Evolutionary conservation across 1,140 invertebrate genomes (phyloP).

Genomic region (Chelonus insularis): DNA sequence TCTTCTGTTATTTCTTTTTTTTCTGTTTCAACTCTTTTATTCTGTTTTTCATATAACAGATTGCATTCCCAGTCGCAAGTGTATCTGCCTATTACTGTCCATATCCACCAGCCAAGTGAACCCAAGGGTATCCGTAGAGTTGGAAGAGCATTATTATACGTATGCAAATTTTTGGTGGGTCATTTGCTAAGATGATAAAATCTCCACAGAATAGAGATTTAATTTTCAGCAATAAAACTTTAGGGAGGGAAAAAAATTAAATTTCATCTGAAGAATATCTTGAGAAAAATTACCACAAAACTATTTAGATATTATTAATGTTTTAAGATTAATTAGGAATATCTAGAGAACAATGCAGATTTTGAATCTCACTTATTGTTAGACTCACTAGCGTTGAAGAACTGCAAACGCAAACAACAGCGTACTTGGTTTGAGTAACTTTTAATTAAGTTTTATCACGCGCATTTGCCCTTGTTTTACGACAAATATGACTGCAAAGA

Average conservation of each 20-base stretch:
- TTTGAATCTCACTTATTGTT: neutral
- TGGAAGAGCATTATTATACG: neutral
- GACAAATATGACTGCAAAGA: neutral
- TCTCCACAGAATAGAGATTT: neutral
- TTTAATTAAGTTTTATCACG: conserved; percentile 4
- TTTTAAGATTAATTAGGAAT: neutral
- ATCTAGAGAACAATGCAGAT: neutral
- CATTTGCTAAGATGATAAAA: conserved; percentile 11
- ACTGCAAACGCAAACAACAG: neutral
- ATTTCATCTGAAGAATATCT: too few species aligned
- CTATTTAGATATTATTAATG: too few species aligned
- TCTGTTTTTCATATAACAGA: conserved; percentile 1
- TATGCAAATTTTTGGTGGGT: conserved; percentile 7
- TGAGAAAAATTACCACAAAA: too few species aligned
- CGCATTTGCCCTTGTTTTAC: neutral
- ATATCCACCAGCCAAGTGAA: conserved; percentile 7
- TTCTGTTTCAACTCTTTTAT: neutral
- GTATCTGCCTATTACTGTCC: neutral
- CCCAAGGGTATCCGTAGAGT: neutral
- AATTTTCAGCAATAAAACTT: too few species aligned
- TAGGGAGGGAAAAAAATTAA: too few species aligned
- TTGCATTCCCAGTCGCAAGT: neutral
- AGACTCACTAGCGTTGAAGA: neutral
- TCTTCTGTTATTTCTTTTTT: neutral
- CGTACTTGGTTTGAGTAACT: neutral